Base-by-base conservation (phyloP, 2,797 vertebrate genomes). In the Euphonia xanthogaster region DNA sequence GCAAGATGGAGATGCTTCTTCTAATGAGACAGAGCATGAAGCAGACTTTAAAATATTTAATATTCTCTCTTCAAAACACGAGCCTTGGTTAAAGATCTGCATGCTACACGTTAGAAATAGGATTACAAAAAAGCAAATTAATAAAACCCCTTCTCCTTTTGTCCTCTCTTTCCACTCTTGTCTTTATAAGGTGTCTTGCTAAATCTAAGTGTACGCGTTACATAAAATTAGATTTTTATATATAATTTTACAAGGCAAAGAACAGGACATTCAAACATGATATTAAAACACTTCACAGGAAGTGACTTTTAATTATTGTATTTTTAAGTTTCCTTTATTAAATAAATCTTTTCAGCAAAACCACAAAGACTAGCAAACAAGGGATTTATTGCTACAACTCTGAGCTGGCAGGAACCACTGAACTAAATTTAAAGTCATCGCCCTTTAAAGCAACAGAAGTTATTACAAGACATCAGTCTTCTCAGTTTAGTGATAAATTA, bases 401-500 rank as follows among this genome's bases (percentile, higher is more conserved):
- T 55, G 58, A 89, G 70, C 80, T 89, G 75, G 88, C 92, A 89
- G 93, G 79, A 96, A 93, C 91, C 83, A 95, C 10, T 53, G 90
- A 97, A 96, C 90, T 89, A 95, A 97, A 97, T 97, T 97, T 96
- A 97, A 98, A 98, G 96, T 82, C 92, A 96, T 92, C 88, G 80
- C 67, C 97, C 97, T 97, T 95, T 96, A 97, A 97, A 97, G 97
- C 95, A 97, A 96, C 95, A 92, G 44, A 95, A 96, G 96, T 95
- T 97, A 97, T 95, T 97, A 94, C 94, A 96, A 96, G 96, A 97
- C 97, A 97, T 97, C 96, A 87, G 82, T 98, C 98, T 97, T 96
- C 97, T 96, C 24, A 70, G 97, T 97, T 98, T 97, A 97, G 98
- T 98, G 98, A 99, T 98, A 98, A 98, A 99, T 98, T 97, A 98